Conservation (phyloP, 2,888 invertebrate genomes). For the Rhagonycha lutea region DNA sequence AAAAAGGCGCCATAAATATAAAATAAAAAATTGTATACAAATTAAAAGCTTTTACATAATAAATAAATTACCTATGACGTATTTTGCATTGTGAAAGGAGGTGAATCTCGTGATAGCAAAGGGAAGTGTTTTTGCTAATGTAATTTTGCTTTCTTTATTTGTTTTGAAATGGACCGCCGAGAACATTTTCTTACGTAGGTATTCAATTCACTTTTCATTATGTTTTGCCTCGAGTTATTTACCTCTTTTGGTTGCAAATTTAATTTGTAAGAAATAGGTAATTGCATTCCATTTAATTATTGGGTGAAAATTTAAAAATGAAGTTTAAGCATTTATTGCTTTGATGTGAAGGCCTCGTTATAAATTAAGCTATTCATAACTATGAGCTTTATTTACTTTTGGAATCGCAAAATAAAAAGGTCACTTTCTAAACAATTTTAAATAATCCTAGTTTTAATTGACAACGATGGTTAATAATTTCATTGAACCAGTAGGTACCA, state of each 20-base stretch:
- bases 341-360: not conserved
- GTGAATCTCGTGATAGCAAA: slow-evolving; percentile 18
- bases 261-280: not conserved
- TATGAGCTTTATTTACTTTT: not conserved
- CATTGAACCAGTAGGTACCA: not conserved
- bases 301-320: not conserved
- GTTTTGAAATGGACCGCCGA: not conserved
- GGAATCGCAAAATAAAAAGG: not conserved
- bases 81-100: slow-evolving; percentile 14
- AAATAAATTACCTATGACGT: not conserved
- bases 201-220: not conserved
- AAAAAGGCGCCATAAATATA: not conserved
- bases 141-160: slow-evolving; percentile 6
- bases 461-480: not conserved
- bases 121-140: slow-evolving; percentile 16
- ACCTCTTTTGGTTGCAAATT: not conserved
- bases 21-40: not conserved
- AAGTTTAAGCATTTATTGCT: not conserved
- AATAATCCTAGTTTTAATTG: not conserved
- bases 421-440: not conserved
- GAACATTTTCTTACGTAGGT: not conserved
- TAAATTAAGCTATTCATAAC: not conserved
- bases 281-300: not conserved
- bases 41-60: not conserved
- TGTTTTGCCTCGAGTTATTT: not conserved